Percentiles rank a stretch among this genome's conserved stretches.
Evolutionary conservation across 2,113 vertebrate species (phyloP).

Genomic region (Cromileptes altivelis): DNA sequence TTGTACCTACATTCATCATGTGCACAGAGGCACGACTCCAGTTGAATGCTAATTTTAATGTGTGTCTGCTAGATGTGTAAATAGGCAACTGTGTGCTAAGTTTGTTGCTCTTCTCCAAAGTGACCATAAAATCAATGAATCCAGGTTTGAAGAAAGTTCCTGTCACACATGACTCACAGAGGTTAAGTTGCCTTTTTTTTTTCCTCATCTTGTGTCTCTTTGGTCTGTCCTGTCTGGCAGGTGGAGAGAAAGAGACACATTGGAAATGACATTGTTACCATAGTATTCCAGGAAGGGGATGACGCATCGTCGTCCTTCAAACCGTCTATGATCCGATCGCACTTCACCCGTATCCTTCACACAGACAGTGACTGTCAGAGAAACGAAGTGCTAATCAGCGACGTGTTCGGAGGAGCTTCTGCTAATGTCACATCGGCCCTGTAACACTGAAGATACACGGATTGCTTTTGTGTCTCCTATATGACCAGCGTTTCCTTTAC

Average conservation of each 20-base stretch:
- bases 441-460: not conserved
- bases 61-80: not conserved
- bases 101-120: not conserved
- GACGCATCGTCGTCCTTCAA: constrained; percentile 95
- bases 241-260: constrained; percentile 99
- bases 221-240: constrained; percentile 77
- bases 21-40: not conserved
- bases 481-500: constrained; percentile 84
- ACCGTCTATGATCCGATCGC: constrained; percentile 99
- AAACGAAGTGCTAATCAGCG: constrained; percentile 26
- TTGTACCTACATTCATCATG: not conserved
- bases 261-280: constrained; percentile 98
- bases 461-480: not conserved
- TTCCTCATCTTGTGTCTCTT: constrained; percentile 15
- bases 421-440: not conserved
- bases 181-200: constrained; percentile 4
- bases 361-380: constrained; percentile 8
- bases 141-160: not conserved
- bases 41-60: not conserved
- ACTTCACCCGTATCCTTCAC: constrained; percentile 98
- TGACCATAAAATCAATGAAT: not conserved
- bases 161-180: not conserved
- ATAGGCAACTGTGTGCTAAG: not conserved
- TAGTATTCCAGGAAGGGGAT: constrained; percentile 98
- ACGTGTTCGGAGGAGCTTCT: not conserved